Evolutionary conservation across 2,888 invertebrate species (phyloP), one percentile per base, ranked within the genome.

Genomic region (Napeogenes inachia): DNA sequence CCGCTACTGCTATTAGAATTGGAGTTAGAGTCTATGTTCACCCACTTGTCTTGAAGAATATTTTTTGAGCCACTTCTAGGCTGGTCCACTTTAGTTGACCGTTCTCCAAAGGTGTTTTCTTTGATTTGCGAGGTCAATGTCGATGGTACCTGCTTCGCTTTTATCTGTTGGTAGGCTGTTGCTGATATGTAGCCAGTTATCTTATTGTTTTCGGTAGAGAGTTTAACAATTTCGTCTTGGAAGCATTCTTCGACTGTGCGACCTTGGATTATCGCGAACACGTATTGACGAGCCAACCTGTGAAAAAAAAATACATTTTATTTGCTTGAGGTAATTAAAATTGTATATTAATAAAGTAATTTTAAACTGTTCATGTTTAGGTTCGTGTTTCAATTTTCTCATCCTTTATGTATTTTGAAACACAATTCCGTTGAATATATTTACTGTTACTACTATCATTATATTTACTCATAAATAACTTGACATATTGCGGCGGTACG

Each of bases 201-300:
- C 70, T 85, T 88, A 68, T 73, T 80, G 8, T 75, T 69, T 75
- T 84, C 85, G 66, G 75, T 83, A 46, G 84, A 77, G 63, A 81
- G 73, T 67, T 81, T 86, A 35, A 75, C 71, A 61, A 87, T 84
- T 69, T 91, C 91, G 46, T 91, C 91, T 62, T 86, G 84, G 69
- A 91, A 88, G 64, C 94, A 93, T 57, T 94, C 94, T 50, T 94
- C 94, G 2, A 92, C 91, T 0, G 92, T 85, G 69, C 92, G 92
- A 0, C 94, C 94, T 74, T 92, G 92, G 63, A 93, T 92, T 13
- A 94, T 94, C 0, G 92, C 89, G 72, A 89, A 93, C 0, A 92
- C 93, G 78, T 94, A 93, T 67, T 91, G 92, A 45, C 93, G 92
- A 1, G 94, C 93, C 59, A 94, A 83, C 68, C 94, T 93, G 59